Conservation (phyloP, 2,113 vertebrate genomes). For the Chlorocebus sabaeus region DNA sequence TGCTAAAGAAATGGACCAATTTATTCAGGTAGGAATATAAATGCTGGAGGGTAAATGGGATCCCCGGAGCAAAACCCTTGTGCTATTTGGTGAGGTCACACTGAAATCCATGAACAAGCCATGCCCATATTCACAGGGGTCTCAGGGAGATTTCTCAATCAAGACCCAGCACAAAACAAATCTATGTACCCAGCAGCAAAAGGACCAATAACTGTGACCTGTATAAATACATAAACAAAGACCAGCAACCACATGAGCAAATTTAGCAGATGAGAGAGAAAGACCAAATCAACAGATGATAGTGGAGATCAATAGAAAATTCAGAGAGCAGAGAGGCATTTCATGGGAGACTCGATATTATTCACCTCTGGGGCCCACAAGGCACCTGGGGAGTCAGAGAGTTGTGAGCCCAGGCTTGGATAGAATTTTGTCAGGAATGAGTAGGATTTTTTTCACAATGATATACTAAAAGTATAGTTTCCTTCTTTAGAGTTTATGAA, state of each 20-base stretch:
- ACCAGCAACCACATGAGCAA: not conserved
- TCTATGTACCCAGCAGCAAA: not conserved
- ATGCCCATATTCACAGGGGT: not conserved
- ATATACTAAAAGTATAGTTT: not conserved
- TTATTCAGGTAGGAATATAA: not conserved
- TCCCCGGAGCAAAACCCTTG: not conserved
- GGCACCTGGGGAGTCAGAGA: too few relatives aligned
- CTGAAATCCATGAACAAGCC: not conserved
- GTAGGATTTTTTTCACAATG: not conserved
- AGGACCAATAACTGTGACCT: not conserved
- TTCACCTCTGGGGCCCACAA: too few relatives aligned
- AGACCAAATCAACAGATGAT: not conserved
- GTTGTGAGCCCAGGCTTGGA: too few relatives aligned
- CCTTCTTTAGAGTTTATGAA: not conserved
- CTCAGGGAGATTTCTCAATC: too few relatives aligned
- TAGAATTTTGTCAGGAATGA: too few relatives aligned
- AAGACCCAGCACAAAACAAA: not conserved
- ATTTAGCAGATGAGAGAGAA: not conserved
- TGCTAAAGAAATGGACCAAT: not conserved
- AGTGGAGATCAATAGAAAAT: rapidly evolving
- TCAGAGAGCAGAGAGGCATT: too few relatives aligned
- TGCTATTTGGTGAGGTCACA: not conserved
- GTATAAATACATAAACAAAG: not conserved
- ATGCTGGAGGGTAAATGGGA: not conserved
- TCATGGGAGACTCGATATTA: rapidly evolving